phyloP scores from a whole-genome alignment of 2,888 invertebrate species.

The Enchytraeus crypticus region DNA sequence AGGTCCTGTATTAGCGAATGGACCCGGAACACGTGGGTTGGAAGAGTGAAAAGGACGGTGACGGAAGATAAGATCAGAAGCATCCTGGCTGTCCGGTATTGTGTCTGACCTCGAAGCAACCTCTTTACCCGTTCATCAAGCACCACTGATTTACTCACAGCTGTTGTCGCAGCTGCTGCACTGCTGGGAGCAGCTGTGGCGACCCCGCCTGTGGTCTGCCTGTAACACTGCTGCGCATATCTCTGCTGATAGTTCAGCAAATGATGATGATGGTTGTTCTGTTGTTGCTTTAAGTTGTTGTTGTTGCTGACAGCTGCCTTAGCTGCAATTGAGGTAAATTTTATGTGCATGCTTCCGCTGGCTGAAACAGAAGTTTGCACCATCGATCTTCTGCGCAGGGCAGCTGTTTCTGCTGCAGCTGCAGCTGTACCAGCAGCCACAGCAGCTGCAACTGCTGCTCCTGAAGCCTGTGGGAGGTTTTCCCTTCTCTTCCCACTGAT shows the following conservation, averaged over 20 bases:
- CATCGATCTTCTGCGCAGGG: background rate
- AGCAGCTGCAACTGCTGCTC: background rate
- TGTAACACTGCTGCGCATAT: background rate
- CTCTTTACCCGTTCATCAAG: background rate
- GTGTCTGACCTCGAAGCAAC: slow-evolving; percentile 4
- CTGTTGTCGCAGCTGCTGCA: background rate
- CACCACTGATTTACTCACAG: too few species aligned
- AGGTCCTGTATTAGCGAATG: slow-evolving; percentile 8
- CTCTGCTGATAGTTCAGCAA: too few species aligned
- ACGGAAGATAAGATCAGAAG: slow-evolving; percentile 36
- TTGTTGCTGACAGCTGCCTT: too few species aligned
- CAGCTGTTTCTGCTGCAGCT: background rate
- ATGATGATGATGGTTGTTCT: too few species aligned
- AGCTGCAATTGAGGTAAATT: slow-evolving; percentile 1
- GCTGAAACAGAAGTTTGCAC: slow-evolving; percentile 15
- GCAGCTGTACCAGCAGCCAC: background rate
- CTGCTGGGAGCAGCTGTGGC: background rate
- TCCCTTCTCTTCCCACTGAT: too few species aligned
- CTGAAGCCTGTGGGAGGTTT: background rate
- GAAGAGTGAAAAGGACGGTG: slow-evolving; percentile 36
- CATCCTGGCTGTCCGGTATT: slow-evolving; percentile 27
- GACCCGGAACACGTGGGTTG: slow-evolving; percentile 36
- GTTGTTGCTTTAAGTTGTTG: too few species aligned
- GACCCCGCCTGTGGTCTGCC: background rate
- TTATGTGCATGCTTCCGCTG: slow-evolving; percentile 19